Conservation (phyloP, 2,888 invertebrate genomes). For the Ariolimax columbianus region DNA sequence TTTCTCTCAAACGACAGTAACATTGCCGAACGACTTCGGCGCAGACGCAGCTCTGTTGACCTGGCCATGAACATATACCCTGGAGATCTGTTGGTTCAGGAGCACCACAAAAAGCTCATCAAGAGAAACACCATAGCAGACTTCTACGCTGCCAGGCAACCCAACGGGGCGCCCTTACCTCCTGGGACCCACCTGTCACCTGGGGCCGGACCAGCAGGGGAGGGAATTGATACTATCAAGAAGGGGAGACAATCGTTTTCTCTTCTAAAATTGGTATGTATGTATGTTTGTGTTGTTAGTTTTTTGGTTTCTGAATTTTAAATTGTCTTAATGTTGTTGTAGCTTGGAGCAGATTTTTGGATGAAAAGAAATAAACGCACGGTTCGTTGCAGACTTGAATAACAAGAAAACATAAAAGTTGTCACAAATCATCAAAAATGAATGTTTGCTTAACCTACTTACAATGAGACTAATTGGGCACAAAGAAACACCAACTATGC, state of each 20-base stretch:
- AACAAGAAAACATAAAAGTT: too few species aligned
- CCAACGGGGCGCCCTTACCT: conserved; percentile 51
- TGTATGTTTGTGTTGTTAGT: not conserved
- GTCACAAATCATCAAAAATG: too few species aligned
- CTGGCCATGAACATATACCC: conserved; percentile 76
- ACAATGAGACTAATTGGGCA: too few species aligned
- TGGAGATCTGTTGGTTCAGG: conserved; percentile 75
- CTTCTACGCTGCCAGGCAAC: conserved; percentile 71
- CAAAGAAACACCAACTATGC: too few species aligned
- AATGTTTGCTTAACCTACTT: too few species aligned
- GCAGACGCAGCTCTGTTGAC: conserved; percentile 75
- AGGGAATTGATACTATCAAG: conserved; percentile 63
- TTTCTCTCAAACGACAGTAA: conserved; percentile 57
- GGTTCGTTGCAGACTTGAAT: too few species aligned
- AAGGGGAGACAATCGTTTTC: conserved; percentile 74
- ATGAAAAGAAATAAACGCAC: too few species aligned
- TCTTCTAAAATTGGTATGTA: conserved; percentile 70
- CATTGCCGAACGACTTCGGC: conserved; percentile 66
- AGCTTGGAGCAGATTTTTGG: too few species aligned
- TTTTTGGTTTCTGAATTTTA: too few species aligned
- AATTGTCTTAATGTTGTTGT: too few species aligned
- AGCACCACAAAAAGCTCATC: conserved; percentile 74
- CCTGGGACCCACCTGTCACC: conserved; percentile 50
- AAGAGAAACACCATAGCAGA: conserved; percentile 78
- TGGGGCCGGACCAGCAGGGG: conserved; percentile 24